phyloP scores from a whole-genome alignment of 1,140 invertebrate species.

The Zophobas morio region DNA sequence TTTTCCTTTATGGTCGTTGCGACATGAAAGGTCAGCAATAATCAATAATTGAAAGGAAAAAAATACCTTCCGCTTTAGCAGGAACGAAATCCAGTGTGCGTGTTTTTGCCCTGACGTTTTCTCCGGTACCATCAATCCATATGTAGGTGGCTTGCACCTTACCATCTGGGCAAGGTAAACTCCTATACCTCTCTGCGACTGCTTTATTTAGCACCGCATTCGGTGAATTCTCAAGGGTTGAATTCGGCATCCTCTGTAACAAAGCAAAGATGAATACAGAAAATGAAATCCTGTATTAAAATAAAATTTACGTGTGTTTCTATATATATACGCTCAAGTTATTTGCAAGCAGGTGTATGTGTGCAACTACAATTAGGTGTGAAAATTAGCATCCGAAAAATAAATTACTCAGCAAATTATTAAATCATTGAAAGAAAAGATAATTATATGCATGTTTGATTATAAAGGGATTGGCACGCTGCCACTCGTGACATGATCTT shows the following conservation, averaged over 20 bases:
- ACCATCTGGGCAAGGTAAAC: conserved; percentile 83
- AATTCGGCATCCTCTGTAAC: conserved; percentile 68
- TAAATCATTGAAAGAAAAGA: no score
- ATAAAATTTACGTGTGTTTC: no score
- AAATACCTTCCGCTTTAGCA: conserved; percentile 76
- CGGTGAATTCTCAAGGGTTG: conserved; percentile 75
- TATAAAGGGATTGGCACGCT: background rate
- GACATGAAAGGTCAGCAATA: conserved; percentile 5
- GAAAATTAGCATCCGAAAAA: no score
- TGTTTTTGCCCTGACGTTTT: conserved; percentile 90
- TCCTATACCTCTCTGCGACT: conserved; percentile 80
- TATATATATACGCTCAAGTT: no score
- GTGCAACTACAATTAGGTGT: no score
- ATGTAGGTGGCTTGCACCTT: conserved; percentile 90
- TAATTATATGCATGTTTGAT: no score
- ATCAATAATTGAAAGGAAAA: conserved; percentile 16
- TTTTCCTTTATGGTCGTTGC: background rate
- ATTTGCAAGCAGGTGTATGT: no score
- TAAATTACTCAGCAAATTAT: no score
- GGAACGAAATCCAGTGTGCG: conserved; percentile 87
- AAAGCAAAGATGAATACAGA: conserved; percentile 14
- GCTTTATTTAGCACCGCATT: conserved; percentile 84
- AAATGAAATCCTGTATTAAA: no score
- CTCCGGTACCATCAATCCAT: conserved; percentile 96
- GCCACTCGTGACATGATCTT: background rate